Base-by-base conservation (phyloP, 2,888 invertebrate species). In the Barypeithes pellucidus region DNA sequence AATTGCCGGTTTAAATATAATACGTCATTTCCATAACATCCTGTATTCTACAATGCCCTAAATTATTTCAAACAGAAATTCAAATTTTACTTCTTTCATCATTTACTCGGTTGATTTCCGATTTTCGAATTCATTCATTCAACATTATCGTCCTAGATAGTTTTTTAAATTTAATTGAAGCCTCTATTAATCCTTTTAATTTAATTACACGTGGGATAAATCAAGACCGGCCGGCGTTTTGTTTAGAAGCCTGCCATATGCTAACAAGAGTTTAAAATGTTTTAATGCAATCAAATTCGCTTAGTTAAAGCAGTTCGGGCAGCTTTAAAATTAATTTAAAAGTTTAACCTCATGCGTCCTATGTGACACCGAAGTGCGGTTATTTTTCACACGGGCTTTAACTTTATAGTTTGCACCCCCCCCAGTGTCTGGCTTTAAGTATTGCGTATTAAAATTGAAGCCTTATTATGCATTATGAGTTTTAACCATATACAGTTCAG, bases 241-340 rank as follows among this genome's bases (percentile, higher is more conserved):
- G 39, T 61, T 61, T 24, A 24, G 60, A 61, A 61, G 60, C 60
- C 60, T n/a, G 60, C 43, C 60, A 41, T 61, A 43, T 43, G 60
- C 41, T 63, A 63, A 50, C 50, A 20, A 29, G 52, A n/a, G 14
- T 29, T 50, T 29, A 24, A 20, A 62, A 14, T 11, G 24, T 22
- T 18, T 47, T 63, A 63, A 47, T 63, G 36, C 33, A 62, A 62
- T 45, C 29, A 29, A 29, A 29, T 39, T 24, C 36, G 33, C 36
- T 57, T n/a, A n/a, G n/a, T n/a, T 36, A 50, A 22, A 24, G 4
- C 12, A 11, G 3, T 12, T 22, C n/a, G 5, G 11, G 22, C 24
- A 12, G 22, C 12, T 50, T 12, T 50, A 50, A 50, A 45, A 50
- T 50, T 24, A 50, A 50, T 24, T 50, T 50, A 50, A 50, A 47